Conservation (phyloP, 2,113 vertebrate species). For the Plecturocebus donacophilus region DNA sequence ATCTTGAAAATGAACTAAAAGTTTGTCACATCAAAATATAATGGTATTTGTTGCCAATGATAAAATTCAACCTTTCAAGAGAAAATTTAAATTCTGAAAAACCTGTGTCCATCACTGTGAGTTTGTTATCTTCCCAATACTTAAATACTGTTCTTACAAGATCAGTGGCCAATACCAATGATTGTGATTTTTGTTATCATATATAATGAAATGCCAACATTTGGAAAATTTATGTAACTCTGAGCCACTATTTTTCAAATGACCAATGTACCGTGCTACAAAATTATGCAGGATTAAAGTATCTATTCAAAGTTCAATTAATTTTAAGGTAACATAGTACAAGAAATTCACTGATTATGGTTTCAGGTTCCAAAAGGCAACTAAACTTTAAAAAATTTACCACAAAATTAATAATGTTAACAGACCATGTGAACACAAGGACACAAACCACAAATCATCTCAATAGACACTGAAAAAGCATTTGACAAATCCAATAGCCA, state of each 20-base stretch:
- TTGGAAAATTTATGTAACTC: not conserved
- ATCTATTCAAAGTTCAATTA: not conserved
- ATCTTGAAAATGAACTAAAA: conserved; percentile 44
- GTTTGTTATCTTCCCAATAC: not conserved
- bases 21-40: conserved; percentile 22
- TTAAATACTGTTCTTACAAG: not conserved
- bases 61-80: conserved; percentile 29
- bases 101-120: not conserved
- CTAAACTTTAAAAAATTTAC: not conserved
- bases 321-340: conserved; percentile 8
- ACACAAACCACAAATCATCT: not conserved
- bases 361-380: not conserved
- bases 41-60: not conserved
- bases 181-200: not conserved
- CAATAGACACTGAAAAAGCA: not conserved
- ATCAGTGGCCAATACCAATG: not conserved
- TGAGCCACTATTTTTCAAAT: conserved; percentile 11
- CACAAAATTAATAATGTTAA: not conserved
- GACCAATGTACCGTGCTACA: not conserved
- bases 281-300: not conserved
- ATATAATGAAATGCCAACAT: not conserved
- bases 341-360: not conserved
- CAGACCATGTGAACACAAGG: not conserved
- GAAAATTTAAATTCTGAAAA: not conserved
- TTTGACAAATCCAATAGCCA: not conserved